A percentile compares a stretch with the other conserved stretches of the same genome.
Conservation (phyloP, 1,140 invertebrate species). For the Diabrotica undecimpunctata region DNA sequence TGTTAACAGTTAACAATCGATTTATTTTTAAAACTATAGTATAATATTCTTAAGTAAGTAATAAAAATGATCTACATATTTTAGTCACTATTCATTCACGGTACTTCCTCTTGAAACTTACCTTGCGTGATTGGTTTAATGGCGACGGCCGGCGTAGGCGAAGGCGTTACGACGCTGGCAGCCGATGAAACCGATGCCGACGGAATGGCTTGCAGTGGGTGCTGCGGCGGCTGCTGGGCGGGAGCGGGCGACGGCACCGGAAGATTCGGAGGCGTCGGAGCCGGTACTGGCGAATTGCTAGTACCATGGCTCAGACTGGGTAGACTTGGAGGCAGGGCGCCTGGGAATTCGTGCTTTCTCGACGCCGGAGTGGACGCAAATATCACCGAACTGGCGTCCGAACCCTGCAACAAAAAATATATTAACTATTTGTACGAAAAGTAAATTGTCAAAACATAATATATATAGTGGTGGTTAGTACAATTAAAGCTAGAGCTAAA, state of each 20-base stretch:
- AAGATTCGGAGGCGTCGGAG: conserved; percentile 46
- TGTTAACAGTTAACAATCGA: too few species aligned
- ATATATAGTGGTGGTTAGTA: too few species aligned
- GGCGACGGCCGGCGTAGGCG: conserved; percentile 27
- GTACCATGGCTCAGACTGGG: conserved; percentile 42
- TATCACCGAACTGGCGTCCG: conserved; percentile 72
- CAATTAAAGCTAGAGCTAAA: too few species aligned
- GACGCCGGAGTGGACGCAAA: conserved; percentile 64
- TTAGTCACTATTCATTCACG: too few species aligned
- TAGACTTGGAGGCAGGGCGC: conserved; percentile 46
- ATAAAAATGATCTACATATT: too few species aligned
- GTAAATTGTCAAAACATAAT: too few species aligned
- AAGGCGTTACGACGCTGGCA: conserved; percentile 24
- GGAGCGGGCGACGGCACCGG: conserved; percentile 54
- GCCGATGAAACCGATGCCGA: conserved; percentile 33
- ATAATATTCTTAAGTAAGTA: too few species aligned
- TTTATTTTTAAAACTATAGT: too few species aligned
- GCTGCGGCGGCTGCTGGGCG: conserved; percentile 48
- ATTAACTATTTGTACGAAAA: too few species aligned
- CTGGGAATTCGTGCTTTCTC: conserved; percentile 55
- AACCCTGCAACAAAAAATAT: conserved; percentile 45
- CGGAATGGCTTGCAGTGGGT: conserved; percentile 39
- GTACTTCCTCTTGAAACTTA: neutral
- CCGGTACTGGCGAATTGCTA: conserved; percentile 42
- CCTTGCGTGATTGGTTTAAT: conserved; percentile 26